phyloP scores from a whole-genome alignment of 1,140 invertebrate species.

The Pemphigus obesinymphae region DNA sequence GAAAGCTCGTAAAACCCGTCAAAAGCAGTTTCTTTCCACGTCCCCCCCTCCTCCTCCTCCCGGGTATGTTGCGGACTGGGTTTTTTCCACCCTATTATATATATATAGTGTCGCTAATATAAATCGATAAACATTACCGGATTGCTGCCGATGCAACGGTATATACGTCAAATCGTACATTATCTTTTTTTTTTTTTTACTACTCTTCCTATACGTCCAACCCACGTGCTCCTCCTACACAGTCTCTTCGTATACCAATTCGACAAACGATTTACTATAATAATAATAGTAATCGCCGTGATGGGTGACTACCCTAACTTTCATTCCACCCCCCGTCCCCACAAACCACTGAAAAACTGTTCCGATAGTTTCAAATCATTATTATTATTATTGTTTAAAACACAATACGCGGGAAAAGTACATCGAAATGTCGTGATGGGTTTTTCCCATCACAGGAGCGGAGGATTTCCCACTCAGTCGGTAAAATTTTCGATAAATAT shows the following conservation, averaged over 20 bases:
- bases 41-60: background rate
- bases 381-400: too few relatives aligned
- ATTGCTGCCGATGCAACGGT: background rate
- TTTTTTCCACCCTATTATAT: background rate
- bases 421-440: too few relatives aligned
- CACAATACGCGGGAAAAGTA: too few relatives aligned
- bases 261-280: background rate
- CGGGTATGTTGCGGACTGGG: background rate
- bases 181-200: background rate
- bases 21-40: background rate
- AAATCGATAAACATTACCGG: background rate
- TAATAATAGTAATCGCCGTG: background rate
- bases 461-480: too few relatives aligned
- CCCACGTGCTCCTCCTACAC: background rate
- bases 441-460: too few relatives aligned
- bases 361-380: too few relatives aligned
- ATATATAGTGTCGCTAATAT: background rate
- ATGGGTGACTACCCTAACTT: too few relatives aligned
- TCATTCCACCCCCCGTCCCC: background rate
- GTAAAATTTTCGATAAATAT: too few relatives aligned
- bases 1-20: slow-evolving; percentile 13
- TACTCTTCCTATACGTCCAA: too few relatives aligned
- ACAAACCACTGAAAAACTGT: too few relatives aligned
- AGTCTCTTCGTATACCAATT: background rate
- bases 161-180: background rate